A percentile compares a stretch with the other conserved stretches of the same genome.
Evolutionary conservation across 35 echinoderm and acorn worm species (phyloP).

Genomic region (Amphiura filiformis): DNA sequence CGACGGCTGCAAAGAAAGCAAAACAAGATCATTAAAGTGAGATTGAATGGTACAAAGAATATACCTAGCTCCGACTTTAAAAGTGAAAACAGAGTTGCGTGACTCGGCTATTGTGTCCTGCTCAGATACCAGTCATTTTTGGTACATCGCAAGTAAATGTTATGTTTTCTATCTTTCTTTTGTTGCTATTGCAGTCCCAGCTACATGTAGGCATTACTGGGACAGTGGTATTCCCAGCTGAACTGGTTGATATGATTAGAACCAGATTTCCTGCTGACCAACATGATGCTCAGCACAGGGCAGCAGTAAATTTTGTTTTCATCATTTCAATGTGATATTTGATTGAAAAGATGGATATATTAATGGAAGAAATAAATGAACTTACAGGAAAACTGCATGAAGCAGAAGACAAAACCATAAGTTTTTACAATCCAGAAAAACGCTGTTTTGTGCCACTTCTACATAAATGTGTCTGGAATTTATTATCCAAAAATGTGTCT

Average conservation of each 20-base stretch:
- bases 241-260: no score
- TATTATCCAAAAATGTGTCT: constrained; percentile 1
- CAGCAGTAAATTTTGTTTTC: no score
- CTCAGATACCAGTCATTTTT: no score
- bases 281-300: no score
- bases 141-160: no score
- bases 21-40: background rate
- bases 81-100: background rate
- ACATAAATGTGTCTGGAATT: constrained; percentile 32
- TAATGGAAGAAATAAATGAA: background rate
- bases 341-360: background rate
- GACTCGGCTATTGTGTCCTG: background rate
- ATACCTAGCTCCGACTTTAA: background rate
- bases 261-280: no score
- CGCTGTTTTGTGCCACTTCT: background rate
- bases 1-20: background rate
- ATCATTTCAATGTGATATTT: no score
- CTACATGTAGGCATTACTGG: no score
- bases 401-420: background rate
- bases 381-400: background rate
- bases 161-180: no score
- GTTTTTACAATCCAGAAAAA: background rate
- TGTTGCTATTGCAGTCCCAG: no score
- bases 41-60: background rate
- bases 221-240: no score